Base-by-base conservation (phyloP, 2,888 invertebrate species). In the Drosophila neonasuta region DNA sequence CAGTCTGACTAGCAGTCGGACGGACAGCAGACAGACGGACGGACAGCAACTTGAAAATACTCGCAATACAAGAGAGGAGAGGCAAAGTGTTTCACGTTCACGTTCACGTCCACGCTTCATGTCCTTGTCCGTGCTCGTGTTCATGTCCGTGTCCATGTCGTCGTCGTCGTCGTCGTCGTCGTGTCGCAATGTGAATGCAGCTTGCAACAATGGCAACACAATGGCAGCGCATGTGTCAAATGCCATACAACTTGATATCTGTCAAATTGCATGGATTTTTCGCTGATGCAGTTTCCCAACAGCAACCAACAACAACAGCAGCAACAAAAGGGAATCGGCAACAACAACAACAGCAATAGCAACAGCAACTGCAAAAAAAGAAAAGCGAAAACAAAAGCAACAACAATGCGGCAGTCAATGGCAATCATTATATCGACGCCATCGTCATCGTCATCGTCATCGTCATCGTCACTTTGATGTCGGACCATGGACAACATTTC, bases 231-330 rank as follows among this genome's bases (percentile, higher is more conserved):
- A 55, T 65, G 77, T 77, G 72, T 75, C 74, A 73, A 79, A 67
- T 73, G 74, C 70, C 77, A 73, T 63, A 54, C 77, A 79, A 67
- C 77, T 79, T 74, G 74, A 68, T 68, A 80, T 77, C 74, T 80
- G 80, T 80, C 80, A 68, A 66, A 77, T 61, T 68, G 80, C 77
- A 65, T 59, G 71, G 63, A 77, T 77, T 77, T 68, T 64, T 58
- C 51, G 71, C 71, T 57, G 59, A 52, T 69, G 64, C 42, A 32
- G 50, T 50, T 46, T 15, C 17, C 48, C 51, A 54, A 13, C 65
- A 39, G 9, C 51, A n/a, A 36, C 36, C 36, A 39, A 5, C 39
- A 41, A 41, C 36, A 39, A 13, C n/a, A 39, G n/a, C n/a, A 6
- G 36, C 54, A 55, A 54, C 42, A 24, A 17, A 44, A 52, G 32